Evolutionary conservation across 2,113 vertebrate genomes (phyloP).

Genomic region (Xyrauchen texanus): DNA sequence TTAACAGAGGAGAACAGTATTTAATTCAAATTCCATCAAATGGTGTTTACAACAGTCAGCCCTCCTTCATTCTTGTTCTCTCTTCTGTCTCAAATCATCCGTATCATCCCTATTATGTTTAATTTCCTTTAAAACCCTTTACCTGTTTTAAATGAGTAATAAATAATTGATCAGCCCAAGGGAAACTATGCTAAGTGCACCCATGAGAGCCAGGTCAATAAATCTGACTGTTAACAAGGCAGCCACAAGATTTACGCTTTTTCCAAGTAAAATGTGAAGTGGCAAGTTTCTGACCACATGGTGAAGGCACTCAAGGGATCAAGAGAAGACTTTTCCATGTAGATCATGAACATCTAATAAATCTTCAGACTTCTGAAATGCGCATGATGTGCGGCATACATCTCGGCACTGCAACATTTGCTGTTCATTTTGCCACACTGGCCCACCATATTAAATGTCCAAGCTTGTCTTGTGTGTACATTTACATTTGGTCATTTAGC

Average conservation of each 20-base stretch:
- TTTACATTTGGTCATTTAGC: too few species aligned
- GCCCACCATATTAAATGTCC: too few species aligned
- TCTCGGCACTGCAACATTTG: too few species aligned
- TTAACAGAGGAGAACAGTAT: slow-evolving; percentile 4
- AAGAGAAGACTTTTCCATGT: background rate
- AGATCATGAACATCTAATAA: slow-evolving; percentile 29
- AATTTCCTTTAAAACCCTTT: slow-evolving; percentile 22
- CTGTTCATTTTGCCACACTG: too few species aligned
- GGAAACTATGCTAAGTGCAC: slow-evolving; percentile 39
- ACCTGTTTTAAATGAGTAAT: slow-evolving; percentile 37
- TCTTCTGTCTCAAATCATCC: background rate
- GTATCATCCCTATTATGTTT: slow-evolving; percentile 7
- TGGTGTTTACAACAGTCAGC: slow-evolving; percentile 7
- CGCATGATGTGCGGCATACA: background rate
- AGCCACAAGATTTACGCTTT: slow-evolving; percentile 28
- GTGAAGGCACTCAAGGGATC: background rate
- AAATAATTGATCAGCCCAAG: slow-evolving; percentile 45
- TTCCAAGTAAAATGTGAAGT: slow-evolving; percentile 42
- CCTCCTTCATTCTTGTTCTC: background rate
- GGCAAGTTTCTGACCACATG: slow-evolving; percentile 41
- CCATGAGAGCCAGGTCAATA: slow-evolving; percentile 47
- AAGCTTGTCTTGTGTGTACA: too few species aligned
- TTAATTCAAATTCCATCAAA: slow-evolving; percentile 29
- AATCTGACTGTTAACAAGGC: slow-evolving; percentile 42
- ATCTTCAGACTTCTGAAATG: slow-evolving; percentile 16